phyloP scores from a whole-genome alignment of 2,888 invertebrate species.

The Linnaemya vulpina region DNA sequence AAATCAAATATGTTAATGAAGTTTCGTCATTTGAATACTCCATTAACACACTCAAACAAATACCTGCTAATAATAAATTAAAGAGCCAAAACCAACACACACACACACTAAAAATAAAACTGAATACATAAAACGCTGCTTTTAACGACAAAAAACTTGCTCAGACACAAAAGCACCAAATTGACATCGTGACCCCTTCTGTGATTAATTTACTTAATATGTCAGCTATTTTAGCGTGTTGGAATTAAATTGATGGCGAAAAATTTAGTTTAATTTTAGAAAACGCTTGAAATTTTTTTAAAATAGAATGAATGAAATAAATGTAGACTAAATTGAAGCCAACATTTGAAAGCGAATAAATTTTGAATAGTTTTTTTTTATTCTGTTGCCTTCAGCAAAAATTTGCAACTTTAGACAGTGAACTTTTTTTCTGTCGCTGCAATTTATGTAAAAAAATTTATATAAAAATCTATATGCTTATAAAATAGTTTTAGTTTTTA shows the following conservation, averaged over 20 bases:
- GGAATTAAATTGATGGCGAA: slow-evolving; percentile 20
- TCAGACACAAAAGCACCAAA: slow-evolving; percentile 9
- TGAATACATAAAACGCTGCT: slow-evolving; percentile 22
- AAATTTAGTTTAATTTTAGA: slow-evolving; percentile 30
- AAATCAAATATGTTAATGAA: not conserved
- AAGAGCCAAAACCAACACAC: not conserved
- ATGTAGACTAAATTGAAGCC: not conserved
- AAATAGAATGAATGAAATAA: not conserved
- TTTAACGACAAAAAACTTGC: not conserved
- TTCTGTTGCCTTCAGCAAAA: not conserved
- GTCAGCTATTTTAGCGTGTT: slow-evolving; percentile 27
- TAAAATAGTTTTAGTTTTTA: slow-evolving; percentile 25
- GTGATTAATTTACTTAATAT: slow-evolving; percentile 50
- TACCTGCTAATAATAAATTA: not conserved
- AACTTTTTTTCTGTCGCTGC: slow-evolving; percentile 7
- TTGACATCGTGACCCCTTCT: slow-evolving; percentile 13
- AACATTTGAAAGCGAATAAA: slow-evolving; percentile 2
- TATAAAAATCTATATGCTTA: not conserved
- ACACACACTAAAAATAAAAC: not conserved
- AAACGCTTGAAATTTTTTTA: not conserved
- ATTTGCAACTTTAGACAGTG: slow-evolving; percentile 21
- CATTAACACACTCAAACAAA: not conserved
- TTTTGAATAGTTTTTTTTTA: slow-evolving; percentile 1
- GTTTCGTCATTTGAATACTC: not conserved
- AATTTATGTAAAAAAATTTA: slow-evolving; percentile 21